Evolutionary conservation across 2,113 vertebrate genomes (phyloP).

Genomic region (Phoxinus phoxinus): DNA sequence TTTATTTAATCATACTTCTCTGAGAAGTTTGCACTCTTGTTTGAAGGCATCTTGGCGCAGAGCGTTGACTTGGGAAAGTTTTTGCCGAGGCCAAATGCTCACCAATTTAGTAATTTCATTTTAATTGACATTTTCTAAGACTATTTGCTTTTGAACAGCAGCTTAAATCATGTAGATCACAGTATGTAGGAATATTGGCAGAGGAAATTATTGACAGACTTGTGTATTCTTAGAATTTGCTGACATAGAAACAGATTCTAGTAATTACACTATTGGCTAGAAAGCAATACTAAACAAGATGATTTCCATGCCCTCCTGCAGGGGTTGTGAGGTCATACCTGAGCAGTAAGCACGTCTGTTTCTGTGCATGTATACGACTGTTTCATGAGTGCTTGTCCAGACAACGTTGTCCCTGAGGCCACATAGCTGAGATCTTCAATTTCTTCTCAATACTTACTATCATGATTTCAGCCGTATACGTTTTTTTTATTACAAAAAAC

Average conservation of each 20-base stretch:
- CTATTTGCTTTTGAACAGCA: slow-evolving; percentile 9
- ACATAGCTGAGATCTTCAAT: slow-evolving; percentile 46
- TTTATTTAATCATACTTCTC: slow-evolving; percentile 48
- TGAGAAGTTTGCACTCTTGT: slow-evolving; percentile 42
- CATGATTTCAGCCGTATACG: not conserved
- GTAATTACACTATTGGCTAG: not conserved
- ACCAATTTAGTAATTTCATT: slow-evolving; percentile 21
- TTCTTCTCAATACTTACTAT: slow-evolving; percentile 28
- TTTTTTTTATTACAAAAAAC: too few relatives aligned
- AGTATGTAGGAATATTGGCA: not conserved
- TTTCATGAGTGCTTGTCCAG: not conserved
- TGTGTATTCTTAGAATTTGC: slow-evolving; percentile 12
- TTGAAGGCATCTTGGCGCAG: slow-evolving; percentile 51
- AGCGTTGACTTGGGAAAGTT: slow-evolving; percentile 10
- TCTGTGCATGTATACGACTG: not conserved
- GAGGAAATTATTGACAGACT: not conserved
- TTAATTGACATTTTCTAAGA: slow-evolving; percentile 35
- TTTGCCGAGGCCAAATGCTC: slow-evolving; percentile 8
- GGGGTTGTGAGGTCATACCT: not conserved
- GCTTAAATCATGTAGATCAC: not conserved
- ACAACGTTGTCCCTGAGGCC: not conserved
- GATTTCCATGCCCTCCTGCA: not conserved
- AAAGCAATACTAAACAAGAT: not conserved
- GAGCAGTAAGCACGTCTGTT: not conserved
- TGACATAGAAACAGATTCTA: not conserved